Conservation (phyloP, 2,113 vertebrate species). For the Haplochromis vanheusdeni region DNA sequence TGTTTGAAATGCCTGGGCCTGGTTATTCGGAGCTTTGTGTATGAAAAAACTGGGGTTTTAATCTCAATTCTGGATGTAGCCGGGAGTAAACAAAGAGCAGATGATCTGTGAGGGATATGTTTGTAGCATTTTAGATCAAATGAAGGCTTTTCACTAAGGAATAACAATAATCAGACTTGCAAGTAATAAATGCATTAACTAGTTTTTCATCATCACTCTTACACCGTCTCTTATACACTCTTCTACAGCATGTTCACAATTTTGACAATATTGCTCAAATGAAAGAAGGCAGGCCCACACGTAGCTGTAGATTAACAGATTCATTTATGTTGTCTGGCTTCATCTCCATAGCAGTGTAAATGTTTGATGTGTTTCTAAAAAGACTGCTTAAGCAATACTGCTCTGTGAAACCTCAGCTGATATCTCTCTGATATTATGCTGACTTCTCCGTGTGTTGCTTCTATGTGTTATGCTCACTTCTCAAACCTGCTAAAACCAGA, state of each 20-base stretch:
- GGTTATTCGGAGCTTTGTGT: not conserved
- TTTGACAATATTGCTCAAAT: not conserved
- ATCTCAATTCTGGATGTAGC: not conserved
- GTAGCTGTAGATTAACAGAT: not conserved
- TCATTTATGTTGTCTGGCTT: not conserved
- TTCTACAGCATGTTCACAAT: not conserved
- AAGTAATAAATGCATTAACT: not conserved
- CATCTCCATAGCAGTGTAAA: not conserved
- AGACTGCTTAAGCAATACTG: not conserved
- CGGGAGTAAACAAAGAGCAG: not conserved
- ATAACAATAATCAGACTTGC: not conserved
- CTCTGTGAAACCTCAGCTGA: not conserved
- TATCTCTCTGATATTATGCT: not conserved
- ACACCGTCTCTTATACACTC: rapidly evolving
- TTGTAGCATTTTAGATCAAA: not conserved
- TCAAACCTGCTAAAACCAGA: not conserved
- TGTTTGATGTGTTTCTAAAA: not conserved
- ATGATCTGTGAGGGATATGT: not conserved
- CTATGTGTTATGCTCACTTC: not conserved
- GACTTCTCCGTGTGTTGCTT: not conserved
- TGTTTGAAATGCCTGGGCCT: not conserved
- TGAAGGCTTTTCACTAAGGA: not conserved
- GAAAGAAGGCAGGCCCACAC: not conserved
- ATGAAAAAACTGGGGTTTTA: not conserved
- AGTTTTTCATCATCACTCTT: not conserved